Evolutionary conservation across 2,888 invertebrate species (phyloP), one percentile per base, ranked within the genome.

Genomic region (Ectemnius lituratus): DNA sequence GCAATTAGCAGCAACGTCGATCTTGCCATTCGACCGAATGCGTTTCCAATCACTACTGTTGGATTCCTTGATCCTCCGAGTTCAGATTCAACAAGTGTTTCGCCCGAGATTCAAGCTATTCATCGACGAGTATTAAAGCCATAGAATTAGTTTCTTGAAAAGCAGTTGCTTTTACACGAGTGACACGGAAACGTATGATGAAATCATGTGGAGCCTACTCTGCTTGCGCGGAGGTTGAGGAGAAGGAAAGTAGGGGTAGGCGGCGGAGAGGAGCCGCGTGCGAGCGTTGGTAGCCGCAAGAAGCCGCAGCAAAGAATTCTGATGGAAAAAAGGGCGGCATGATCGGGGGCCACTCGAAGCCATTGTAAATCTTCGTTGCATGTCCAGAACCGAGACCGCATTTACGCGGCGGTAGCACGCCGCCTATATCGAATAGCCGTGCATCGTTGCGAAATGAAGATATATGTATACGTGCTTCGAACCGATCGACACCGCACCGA

Each of bases 371-470:
- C 77, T 75, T 77, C 69, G 77, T 61, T 75, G 67, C 75, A 75
- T 75, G 71, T 57, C 61, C 67, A 67, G 67, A 61, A 49, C 46
- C 62, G 37, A 52, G 52, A 46, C 62, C 61, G 69, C 61, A 61
- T 70, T 77, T 72, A 68, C 67, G 62, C 77, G 67, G 46, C 57
- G 47, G 64, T 68, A 72, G 37, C 37, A 62, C 70, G 69, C 70
- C 64, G 67, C 72, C 69, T 70, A 73, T 83, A 82, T 83, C 80
- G 81, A 73, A 79, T 82, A 81, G 81, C 80, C 80, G 73, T 77
- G 75, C 66, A 74, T 73, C 78, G 78, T 84, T 84, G 82, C 84
- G 84, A 85, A 84, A 84, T 82, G 80, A 81, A 84, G 82, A 84
- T 83, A 80, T 78, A 79, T 73, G 62, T 69, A 80, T 79, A 76